Evolutionary conservation across 2,888 invertebrate species (phyloP), one percentile per base, ranked within the genome.

Genomic region (Heliconius ismenius): DNA sequence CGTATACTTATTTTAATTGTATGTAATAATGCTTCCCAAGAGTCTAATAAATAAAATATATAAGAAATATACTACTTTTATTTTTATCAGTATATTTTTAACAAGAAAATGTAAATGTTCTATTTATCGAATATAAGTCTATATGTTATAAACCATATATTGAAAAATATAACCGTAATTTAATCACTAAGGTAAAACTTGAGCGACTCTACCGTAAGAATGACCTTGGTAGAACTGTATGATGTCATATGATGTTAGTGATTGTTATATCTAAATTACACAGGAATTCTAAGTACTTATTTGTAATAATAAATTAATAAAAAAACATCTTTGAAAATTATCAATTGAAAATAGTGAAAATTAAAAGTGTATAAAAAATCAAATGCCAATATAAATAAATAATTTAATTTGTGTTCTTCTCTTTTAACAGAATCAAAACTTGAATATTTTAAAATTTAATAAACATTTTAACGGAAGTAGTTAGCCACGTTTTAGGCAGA

Each of bases 231-330:
- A 76, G 39, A 39, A 62, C 73, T 74, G 79, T 76, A 74, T 83
- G 82, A 83, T 83, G 83, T 83, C 83, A 83, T 82, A 77, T 36
- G 36, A 36, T 15, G 21, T 58, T 68, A 68, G 60, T 63, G 39
- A 58, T 60, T 64, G 72, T 32, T 64, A 74, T 49, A 49, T 26
- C 49, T 64, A 65, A 43, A 63, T 62, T 82, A 79, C 81, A 80
- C 79, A 80, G 80, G 21, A 58, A n/a, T 58, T 58, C n/a, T 58
- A 58, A 10, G n/a, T 58, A 58, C n/a, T 10, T n/a, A 21, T n/a
- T n/a, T n/a, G n/a, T 58, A 58, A n/a, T n/a, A 58, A 58, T n/a
- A 58, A n/a, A 58, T n/a, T 58, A 58, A n/a, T n/a, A 58, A 15
- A 15, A n/a, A 49, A 49, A 49, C 13, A 18, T 49, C 18, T 49